Evolutionary conservation across 2,888 invertebrate genomes (phyloP).

Genomic region (Machimus rusticus): DNA sequence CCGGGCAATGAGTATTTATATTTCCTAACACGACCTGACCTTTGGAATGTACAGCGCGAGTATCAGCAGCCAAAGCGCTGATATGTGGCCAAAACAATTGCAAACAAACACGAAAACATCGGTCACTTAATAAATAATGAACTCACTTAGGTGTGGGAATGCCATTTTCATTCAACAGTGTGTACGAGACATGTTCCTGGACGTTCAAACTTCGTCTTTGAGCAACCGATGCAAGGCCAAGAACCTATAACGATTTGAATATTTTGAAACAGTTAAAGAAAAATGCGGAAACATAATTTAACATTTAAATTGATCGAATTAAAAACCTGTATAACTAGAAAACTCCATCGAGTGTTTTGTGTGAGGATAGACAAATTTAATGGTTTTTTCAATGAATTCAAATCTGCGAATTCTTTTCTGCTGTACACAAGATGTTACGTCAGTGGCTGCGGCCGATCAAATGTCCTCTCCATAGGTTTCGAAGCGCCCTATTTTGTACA

Average conservation of each 20-base stretch:
- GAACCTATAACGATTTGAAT: conserved; percentile 52
- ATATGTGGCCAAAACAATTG: not conserved
- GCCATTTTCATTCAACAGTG: conserved; percentile 81
- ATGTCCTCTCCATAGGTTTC: not conserved
- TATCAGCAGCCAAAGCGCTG: not conserved
- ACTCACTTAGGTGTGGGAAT: conserved; percentile 84
- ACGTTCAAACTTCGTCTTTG: conserved; percentile 86
- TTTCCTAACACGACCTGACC: not conserved
- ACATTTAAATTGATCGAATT: not conserved
- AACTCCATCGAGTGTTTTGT: not conserved
- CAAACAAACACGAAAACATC: not conserved
- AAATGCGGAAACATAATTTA: not conserved
- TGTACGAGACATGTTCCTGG: conserved; percentile 94
- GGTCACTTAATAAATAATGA: not conserved
- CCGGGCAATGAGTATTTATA: not conserved
- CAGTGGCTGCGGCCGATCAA: not conserved
- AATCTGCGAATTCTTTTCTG: not conserved
- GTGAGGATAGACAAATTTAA: not conserved
- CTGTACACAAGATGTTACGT: conserved; percentile 42
- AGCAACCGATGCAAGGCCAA: conserved; percentile 54
- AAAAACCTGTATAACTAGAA: not conserved
- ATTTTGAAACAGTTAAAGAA: not conserved
- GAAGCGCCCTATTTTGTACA: not conserved
- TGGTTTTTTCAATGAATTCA: not conserved
- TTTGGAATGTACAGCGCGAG: not conserved